A percentile compares a stretch with the other conserved stretches of the same genome.
phyloP scores from a whole-genome alignment of 1,140 invertebrate genomes.

The Caenorhabditis latens region DNA sequence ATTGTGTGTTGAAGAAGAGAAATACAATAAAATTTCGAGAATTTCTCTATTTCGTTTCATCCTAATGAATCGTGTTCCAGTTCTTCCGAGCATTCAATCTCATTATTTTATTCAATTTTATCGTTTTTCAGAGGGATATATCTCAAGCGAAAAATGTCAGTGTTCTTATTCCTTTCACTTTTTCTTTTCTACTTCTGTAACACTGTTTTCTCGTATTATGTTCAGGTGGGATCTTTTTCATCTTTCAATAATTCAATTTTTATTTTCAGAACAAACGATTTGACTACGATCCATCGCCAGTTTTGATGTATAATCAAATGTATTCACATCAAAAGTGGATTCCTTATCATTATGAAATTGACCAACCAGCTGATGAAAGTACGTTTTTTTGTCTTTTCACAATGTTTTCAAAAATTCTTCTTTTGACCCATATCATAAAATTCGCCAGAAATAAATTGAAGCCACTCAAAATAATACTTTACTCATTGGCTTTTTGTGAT shows the following conservation, averaged over 20 bases:
- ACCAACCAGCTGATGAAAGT: conserved; percentile 12
- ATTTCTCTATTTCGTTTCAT: conserved; percentile 3
- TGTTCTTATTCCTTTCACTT: background rate
- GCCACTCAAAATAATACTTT: background rate
- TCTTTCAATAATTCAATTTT: background rate
- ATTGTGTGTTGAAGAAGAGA: background rate
- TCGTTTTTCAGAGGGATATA: conserved; percentile 16
- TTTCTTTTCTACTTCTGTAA: conserved; percentile 30
- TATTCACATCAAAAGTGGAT: conserved; percentile 25
- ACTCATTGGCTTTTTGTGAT: no score
- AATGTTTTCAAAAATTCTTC: no score
- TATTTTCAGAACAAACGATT: conserved; percentile 28
- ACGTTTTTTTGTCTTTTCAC: background rate
- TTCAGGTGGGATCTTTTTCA: conserved; percentile 1
- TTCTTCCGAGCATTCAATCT: background rate
- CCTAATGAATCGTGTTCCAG: background rate
- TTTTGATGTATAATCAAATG: conserved; percentile 38
- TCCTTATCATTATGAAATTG: conserved; percentile 3
- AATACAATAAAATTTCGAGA: conserved; percentile 14
- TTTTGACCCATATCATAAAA: no score
- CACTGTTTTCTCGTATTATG: conserved; percentile 5
- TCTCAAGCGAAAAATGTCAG: background rate
- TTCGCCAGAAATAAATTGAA: background rate
- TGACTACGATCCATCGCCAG: conserved; percentile 23
- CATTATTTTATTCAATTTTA: background rate